A percentile compares a stretch with the other conserved stretches of the same genome.
phyloP scores from a whole-genome alignment of 2,888 invertebrate species.

The Idaea biselata region DNA sequence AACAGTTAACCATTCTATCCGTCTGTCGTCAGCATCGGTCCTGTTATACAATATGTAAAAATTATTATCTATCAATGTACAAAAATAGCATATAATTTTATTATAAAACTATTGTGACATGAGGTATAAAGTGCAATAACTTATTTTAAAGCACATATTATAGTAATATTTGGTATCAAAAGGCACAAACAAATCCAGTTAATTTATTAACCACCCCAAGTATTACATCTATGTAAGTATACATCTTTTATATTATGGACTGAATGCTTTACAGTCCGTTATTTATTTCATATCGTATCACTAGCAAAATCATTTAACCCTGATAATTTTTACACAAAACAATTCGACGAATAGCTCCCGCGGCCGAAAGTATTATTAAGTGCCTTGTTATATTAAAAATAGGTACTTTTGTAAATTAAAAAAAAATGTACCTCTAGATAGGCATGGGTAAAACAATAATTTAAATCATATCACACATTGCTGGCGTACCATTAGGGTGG shows the following conservation, averaged over 20 bases:
- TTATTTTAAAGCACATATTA: not conserved
- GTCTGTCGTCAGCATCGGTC: not conserved
- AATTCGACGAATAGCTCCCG: too few relatives aligned
- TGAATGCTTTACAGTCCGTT: not conserved
- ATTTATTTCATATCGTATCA: not conserved
- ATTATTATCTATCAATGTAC: conserved; percentile 20
- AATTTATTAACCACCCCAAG: not conserved
- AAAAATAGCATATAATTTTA: conserved; percentile 25
- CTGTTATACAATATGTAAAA: not conserved
- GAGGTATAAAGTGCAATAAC: not conserved
- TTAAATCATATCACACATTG: too few relatives aligned
- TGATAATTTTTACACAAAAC: too few relatives aligned
- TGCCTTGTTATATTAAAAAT: too few relatives aligned
- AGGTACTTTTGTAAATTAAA: too few relatives aligned
- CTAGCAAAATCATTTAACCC: too few relatives aligned
- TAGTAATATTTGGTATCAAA: not conserved
- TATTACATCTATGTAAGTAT: not conserved
- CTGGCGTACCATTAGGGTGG: too few relatives aligned
- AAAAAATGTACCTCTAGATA: too few relatives aligned
- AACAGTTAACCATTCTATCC: not conserved
- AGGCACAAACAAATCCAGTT: not conserved
- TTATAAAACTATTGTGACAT: conserved; percentile 8
- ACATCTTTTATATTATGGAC: not conserved
- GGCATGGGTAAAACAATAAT: too few relatives aligned
- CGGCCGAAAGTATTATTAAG: too few relatives aligned